A percentile compares a stretch with the other conserved stretches of the same genome.
Evolutionary conservation across 2,888 invertebrate species (phyloP).

Genomic region (Cyclophora punctaria): DNA sequence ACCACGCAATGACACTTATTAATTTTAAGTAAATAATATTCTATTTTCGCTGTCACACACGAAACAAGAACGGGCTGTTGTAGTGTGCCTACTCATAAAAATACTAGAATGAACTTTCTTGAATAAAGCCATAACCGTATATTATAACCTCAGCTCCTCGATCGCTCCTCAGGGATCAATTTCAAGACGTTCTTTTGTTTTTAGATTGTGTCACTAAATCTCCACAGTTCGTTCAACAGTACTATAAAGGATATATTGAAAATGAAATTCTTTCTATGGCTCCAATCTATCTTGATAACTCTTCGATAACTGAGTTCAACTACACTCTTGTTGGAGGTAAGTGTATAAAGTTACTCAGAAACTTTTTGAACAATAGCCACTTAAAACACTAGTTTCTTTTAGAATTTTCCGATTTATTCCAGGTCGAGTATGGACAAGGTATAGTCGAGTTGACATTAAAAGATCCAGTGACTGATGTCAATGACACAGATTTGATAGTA

Average conservation of each 20-base stretch:
- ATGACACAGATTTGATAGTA: conserved; percentile 12
- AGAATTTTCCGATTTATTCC: conserved; percentile 27
- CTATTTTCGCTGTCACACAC: too few relatives aligned
- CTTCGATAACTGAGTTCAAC: conserved; percentile 10
- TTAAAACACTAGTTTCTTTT: background rate
- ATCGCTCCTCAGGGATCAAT: too few relatives aligned
- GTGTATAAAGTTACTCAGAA: background rate
- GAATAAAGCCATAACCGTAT: too few relatives aligned
- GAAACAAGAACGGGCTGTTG: too few relatives aligned
- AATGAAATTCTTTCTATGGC: conserved; percentile 14
- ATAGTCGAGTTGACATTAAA: conserved; percentile 18
- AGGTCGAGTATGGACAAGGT: conserved; percentile 4
- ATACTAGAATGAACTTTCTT: too few relatives aligned
- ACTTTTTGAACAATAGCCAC: background rate
- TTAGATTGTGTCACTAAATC: too few relatives aligned
- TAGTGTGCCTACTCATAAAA: too few relatives aligned
- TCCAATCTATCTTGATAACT: conserved; percentile 19
- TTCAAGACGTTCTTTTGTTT: too few relatives aligned
- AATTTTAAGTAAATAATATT: too few relatives aligned
- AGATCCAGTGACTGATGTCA: conserved; percentile 15
- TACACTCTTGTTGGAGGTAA: conserved; percentile 28
- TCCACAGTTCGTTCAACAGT: conserved; percentile 16
- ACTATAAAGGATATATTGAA: conserved; percentile 24
- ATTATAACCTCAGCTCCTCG: too few relatives aligned
- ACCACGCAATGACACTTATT: too few relatives aligned